Base-by-base conservation (phyloP, 2,888 invertebrate species). In the Andrena chrysosceles region DNA sequence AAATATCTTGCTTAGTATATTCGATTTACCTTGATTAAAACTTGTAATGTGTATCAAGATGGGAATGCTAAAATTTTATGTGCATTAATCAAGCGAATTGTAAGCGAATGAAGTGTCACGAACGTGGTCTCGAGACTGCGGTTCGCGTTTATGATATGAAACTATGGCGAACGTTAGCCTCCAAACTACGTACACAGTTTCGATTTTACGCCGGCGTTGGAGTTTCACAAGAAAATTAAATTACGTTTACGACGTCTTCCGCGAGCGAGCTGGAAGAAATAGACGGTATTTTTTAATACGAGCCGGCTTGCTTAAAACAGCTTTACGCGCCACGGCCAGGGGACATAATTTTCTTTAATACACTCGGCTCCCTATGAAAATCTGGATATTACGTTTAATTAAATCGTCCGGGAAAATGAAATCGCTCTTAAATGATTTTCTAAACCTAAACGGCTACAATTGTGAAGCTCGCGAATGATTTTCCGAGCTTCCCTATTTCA, bases 181-280 rank as follows among this genome's bases (percentile, higher is more conserved):
- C 23, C 52, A 69, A 80, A 68, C 64, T 20, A 31, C 70, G 63
- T 70, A 59, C 69, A 59, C 56, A 54, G 73, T 71, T 85, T 78
- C 75, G 66, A 75, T 77, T 75, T 76, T 77, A 62, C 48, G 62
- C 29, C 1, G 52, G 66, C 23, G 49, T 20, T 20, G 62, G 76
- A 81, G 73, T 78, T 76, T 78, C 69, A 54, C 59, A 20, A 54
- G 77, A 71, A 75, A 84, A 84, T 85, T 78, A 81, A 85, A 84
- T 85, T 85, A 81, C 76, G 66, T 64, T 79, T 69, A 75, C 76
- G 66, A 52, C 64, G 81, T 52, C 67, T 74, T 69, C 81, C 48
- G 64, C 49, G 62, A 29, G 29, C 54, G 35, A 23, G 63, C 66
- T 20, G 29, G 72, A 84, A 81, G 73, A 75, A 83, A 81, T 64